Evolutionary conservation across 2,797 vertebrate genomes (phyloP), one percentile per base, ranked within the genome.

Genomic region (Ctenopoma kingsleyae): DNA sequence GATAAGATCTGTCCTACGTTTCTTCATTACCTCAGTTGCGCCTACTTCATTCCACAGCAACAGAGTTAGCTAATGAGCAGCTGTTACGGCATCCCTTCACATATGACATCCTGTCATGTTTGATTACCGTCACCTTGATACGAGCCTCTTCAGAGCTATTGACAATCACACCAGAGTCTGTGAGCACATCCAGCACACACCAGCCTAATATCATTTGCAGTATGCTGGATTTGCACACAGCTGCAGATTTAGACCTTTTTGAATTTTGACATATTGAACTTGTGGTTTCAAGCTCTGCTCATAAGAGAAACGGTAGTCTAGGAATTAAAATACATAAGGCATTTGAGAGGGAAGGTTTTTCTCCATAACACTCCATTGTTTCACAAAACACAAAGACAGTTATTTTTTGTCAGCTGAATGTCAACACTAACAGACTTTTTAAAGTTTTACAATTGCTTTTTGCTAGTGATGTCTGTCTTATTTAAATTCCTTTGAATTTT

Each of bases 51-150:
- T 89, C 74, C 83, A 71, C 56, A 40, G 47, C 25, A 58, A 65
- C 78, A 89, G 80, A 84, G 79, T 87, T 76, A 52, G 74, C 75
- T 86, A 89, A 92, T 83, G 85, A 89, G 78, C 85, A 88, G 84
- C 87, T 91, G 90, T 84, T 88, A 44, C 6, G 5, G 60, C 60
- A 23, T 78, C 74, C 60, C 77, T 72, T 86, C 82, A 82, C 82
- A 77, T 36, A 71, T 56, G 32, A 82, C 85, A 75, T 76, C 74
- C 70, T 74, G 85, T 90, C 87, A 74, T 57, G 71, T 87, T 83
- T 71, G 71, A 91, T 92, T 68, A 87, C 78, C 50, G 81, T 89
- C 84, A 76, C 46, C 35, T 72, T 69, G 74, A 78, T 50, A 58
- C 1, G 15, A 72, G 71, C 41, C 64, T 81, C 73, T 47, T 80